Conservation (phyloP, 1,140 invertebrate species). For the Vanessa atalanta region DNA sequence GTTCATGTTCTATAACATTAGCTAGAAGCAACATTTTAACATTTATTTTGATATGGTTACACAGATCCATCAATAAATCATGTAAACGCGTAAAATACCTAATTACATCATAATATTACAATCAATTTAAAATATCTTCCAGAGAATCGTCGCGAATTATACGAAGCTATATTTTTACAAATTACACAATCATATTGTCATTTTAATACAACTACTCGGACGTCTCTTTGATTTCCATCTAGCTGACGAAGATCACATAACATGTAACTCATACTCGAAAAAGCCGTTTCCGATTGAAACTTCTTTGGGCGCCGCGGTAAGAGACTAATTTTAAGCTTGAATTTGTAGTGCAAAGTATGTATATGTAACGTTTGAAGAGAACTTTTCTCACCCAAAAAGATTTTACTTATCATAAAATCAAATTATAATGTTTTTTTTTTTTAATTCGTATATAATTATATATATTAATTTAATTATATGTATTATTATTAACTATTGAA, state of each 20-base stretch:
- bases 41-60: constrained; percentile 16
- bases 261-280: background rate
- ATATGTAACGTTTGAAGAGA: too few species aligned
- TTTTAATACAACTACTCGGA: constrained; percentile 59
- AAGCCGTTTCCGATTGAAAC: background rate
- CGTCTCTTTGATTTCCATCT: constrained; percentile 74
- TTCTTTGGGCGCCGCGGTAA: too few species aligned
- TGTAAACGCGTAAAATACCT: constrained; percentile 4
- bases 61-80: constrained; percentile 7
- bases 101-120: constrained; percentile 11
- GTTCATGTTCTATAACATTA: background rate
- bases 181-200: constrained; percentile 66
- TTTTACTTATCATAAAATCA: too few species aligned
- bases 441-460: background rate
- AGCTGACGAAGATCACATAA: constrained; percentile 41
- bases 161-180: constrained; percentile 31
- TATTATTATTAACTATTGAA: background rate
- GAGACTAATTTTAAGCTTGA: too few species aligned
- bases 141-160: constrained; percentile 4
- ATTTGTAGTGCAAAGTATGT: too few species aligned
- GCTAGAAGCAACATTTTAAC: constrained; percentile 5
- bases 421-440: background rate
- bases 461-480: too few species aligned
- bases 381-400: too few species aligned
- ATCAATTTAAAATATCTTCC: background rate